Conservation (phyloP, 2,888 invertebrate species). For the Lathronympha strigana region DNA sequence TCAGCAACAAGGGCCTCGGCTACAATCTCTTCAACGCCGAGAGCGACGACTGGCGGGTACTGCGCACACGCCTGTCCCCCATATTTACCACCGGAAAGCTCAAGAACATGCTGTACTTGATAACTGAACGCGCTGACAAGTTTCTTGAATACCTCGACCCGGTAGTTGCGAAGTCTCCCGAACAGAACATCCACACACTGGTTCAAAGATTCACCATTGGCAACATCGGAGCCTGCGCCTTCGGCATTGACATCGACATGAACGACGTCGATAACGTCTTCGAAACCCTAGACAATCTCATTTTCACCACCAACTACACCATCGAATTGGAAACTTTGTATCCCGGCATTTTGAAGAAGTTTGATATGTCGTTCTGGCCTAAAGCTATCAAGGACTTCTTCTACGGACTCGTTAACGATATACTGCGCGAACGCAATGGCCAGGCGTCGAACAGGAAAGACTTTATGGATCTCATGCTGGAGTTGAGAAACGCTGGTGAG, state of each 20-base stretch:
- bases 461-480: slow-evolving; percentile 43
- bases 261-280: slow-evolving; percentile 33
- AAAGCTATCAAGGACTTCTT: slow-evolving; percentile 37
- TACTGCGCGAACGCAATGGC: slow-evolving; percentile 39
- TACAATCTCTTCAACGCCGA: slow-evolving; percentile 41
- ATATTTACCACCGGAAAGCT: slow-evolving; percentile 42
- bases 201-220: slow-evolving; percentile 38
- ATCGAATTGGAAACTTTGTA: slow-evolving; percentile 26
- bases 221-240: slow-evolving; percentile 39
- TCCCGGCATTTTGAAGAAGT: slow-evolving; percentile 39
- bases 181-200: slow-evolving; percentile 27
- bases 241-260: slow-evolving; percentile 41
- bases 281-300: slow-evolving; percentile 30
- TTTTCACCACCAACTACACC: slow-evolving; percentile 27
- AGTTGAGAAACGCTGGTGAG: slow-evolving; percentile 32
- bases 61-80: slow-evolving; percentile 36
- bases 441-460: slow-evolving; percentile 29
- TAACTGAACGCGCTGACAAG: slow-evolving; percentile 29
- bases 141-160: slow-evolving; percentile 28
- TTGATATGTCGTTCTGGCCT: slow-evolving; percentile 33
- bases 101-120: slow-evolving; percentile 39
- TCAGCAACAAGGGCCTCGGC: slow-evolving; percentile 40
- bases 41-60: slow-evolving; percentile 42
- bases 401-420: slow-evolving; percentile 33
- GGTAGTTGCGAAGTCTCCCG: slow-evolving; percentile 4